Evolutionary conservation across 2,113 vertebrate genomes (phyloP).

Genomic region (Melozone crissalis): DNA sequence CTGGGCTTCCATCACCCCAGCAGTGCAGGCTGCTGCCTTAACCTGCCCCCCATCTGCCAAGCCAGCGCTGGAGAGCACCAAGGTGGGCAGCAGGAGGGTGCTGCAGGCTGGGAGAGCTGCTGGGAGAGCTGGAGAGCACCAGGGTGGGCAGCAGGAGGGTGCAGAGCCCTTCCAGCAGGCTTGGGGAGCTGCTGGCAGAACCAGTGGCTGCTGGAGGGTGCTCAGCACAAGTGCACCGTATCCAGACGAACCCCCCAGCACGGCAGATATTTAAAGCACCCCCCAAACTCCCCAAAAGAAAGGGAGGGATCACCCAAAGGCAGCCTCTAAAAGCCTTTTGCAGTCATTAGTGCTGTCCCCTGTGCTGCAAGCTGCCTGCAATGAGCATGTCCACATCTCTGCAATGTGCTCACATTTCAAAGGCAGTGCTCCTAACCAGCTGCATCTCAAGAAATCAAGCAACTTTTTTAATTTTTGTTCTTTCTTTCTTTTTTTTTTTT

Average conservation of each 20-base stretch:
- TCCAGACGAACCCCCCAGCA: neutral
- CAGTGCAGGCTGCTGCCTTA: neutral
- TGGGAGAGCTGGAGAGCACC: neutral
- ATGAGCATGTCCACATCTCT: conserved; percentile 71
- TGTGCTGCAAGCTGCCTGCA: conserved; percentile 70
- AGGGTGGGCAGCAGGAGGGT: neutral
- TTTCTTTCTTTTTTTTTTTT: neutral
- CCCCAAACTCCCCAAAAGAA: neutral
- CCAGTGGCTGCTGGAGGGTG: neutral
- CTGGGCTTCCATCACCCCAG: neutral
- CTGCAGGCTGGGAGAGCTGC: neutral
- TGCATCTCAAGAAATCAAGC: conserved; percentile 72
- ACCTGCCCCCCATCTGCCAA: neutral
- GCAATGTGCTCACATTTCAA: conserved; percentile 84
- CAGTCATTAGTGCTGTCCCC: conserved; percentile 73
- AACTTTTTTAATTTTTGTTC: neutral
- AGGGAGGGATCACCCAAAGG: neutral
- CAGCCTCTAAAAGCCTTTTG: conserved; percentile 19
- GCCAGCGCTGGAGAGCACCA: accelerated
- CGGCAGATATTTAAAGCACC: conserved; percentile 21
- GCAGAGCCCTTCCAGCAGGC: neutral
- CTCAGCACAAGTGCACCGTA: neutral
- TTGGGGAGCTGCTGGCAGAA: neutral
- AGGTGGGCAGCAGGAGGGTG: neutral
- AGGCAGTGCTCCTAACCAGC: conserved; percentile 80